phyloP scores from a whole-genome alignment of 1,140 invertebrate genomes.

The Xylocopa sonorina region DNA sequence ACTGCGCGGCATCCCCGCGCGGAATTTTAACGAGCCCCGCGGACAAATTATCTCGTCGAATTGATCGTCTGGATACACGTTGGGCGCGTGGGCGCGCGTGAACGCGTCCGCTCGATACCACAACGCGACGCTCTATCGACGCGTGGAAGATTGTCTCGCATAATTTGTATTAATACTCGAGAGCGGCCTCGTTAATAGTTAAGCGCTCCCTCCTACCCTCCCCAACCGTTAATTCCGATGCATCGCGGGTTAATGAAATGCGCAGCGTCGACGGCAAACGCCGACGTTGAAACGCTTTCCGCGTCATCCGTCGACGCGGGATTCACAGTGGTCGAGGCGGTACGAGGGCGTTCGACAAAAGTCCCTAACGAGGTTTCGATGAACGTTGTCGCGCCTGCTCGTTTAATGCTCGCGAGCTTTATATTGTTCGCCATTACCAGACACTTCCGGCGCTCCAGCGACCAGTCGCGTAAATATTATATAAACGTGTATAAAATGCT shows the following conservation, averaged over 20 bases:
- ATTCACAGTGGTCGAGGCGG: no score
- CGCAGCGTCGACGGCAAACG: no score
- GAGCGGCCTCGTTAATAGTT: conserved; percentile 44
- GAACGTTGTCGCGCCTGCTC: neutral
- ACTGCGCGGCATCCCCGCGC: neutral
- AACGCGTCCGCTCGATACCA: neutral
- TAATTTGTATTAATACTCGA: conserved; percentile 49
- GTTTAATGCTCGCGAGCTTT: neutral
- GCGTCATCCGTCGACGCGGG: neutral
- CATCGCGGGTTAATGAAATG: conserved; percentile 40
- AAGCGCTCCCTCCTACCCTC: neutral
- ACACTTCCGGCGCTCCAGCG: no score
- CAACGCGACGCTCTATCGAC: conserved; percentile 6
- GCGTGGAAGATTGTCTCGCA: conserved; percentile 21
- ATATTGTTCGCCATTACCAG: conserved; percentile 22
- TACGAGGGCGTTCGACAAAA: neutral
- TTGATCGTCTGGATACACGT: conserved; percentile 8
- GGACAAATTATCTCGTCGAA: conserved; percentile 31
- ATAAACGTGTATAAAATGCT: no score
- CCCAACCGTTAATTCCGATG: conserved; percentile 41
- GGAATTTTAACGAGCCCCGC: conserved; percentile 20
- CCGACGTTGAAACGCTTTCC: neutral
- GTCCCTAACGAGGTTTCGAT: conserved; percentile 25
- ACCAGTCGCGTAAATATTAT: no score
- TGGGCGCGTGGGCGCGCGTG: no score